Percentiles rank a stretch among this genome's conserved stretches.
Evolutionary conservation across 1,140 invertebrate species (phyloP).

Genomic region (Zaprionus ornatus): DNA sequence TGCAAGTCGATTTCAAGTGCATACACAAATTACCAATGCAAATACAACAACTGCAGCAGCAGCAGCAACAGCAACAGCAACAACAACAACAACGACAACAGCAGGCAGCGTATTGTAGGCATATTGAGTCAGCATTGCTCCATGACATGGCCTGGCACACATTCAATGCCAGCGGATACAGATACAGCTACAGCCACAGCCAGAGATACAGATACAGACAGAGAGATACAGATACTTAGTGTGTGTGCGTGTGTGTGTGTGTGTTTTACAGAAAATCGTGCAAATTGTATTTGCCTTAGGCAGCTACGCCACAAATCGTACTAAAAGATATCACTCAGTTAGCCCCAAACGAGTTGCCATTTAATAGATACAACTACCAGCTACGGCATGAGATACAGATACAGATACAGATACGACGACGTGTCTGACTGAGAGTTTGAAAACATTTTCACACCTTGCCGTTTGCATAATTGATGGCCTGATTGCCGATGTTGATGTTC

Average conservation of each 20-base stretch:
- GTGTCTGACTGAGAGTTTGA: slow-evolving; percentile 56
- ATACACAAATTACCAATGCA: slow-evolving; percentile 79
- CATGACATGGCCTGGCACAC: slow-evolving; percentile 51
- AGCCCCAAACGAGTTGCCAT: slow-evolving; percentile 29
- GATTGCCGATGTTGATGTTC: slow-evolving; percentile 12
- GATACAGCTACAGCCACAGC: slow-evolving; percentile 41
- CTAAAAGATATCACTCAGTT: slow-evolving; percentile 55
- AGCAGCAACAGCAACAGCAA: slow-evolving; percentile 43
- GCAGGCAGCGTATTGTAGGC: slow-evolving; percentile 53
- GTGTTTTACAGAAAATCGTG: slow-evolving; percentile 61
- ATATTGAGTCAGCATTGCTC: slow-evolving; percentile 67
- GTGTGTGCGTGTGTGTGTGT: neutral
- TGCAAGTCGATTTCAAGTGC: slow-evolving; percentile 67
- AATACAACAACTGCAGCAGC: slow-evolving; percentile 51
- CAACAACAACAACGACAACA: slow-evolving; percentile 30
- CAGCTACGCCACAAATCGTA: slow-evolving; percentile 47
- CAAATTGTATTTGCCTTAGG: slow-evolving; percentile 76
- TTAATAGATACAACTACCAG: slow-evolving; percentile 41
- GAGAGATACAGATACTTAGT: slow-evolving; percentile 4
- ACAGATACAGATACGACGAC: slow-evolving; percentile 46
- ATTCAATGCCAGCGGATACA: slow-evolving; percentile 68
- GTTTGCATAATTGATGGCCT: slow-evolving; percentile 73
- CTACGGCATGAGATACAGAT: slow-evolving; percentile 32
- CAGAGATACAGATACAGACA: slow-evolving; percentile 38
- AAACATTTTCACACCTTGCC: slow-evolving; percentile 72